Percentiles rank a stretch among this genome's conserved stretches.
phyloP scores from a whole-genome alignment of 2,888 invertebrate genomes.

The Tetragonula carbonaria region DNA sequence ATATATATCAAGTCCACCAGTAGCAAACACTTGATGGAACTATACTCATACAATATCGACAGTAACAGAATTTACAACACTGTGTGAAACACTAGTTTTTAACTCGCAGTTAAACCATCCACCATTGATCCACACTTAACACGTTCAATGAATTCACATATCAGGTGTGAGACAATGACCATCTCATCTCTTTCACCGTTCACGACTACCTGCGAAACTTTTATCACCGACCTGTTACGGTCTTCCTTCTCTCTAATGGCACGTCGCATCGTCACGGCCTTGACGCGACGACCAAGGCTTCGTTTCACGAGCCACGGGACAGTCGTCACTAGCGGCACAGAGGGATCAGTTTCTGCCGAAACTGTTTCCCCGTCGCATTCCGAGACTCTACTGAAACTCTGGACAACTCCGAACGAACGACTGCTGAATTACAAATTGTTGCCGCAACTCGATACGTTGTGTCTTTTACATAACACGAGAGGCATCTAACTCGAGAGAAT shows the following conservation, averaged over 20 bases:
- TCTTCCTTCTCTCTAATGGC: neutral
- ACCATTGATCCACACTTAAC: neutral
- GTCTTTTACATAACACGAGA: neutral
- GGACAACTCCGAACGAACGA: too few species aligned
- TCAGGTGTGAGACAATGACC: conserved; percentile 2
- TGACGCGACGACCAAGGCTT: conserved; percentile 8
- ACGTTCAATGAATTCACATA: neutral
- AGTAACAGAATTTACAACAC: neutral
- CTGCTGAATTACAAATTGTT: too few species aligned
- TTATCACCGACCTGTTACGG: neutral
- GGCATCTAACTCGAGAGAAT: neutral
- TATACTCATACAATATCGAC: neutral
- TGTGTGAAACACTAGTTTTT: neutral
- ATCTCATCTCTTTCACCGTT: neutral
- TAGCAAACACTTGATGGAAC: neutral
- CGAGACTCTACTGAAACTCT: neutral
- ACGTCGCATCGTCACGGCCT: neutral
- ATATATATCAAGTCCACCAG: neutral
- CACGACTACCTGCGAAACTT: neutral
- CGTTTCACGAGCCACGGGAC: neutral
- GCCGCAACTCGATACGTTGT: neutral
- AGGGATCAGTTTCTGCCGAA: conserved; percentile 41
- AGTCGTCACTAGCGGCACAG: neutral
- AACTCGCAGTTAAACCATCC: neutral
- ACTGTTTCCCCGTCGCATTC: neutral